Percentiles rank a stretch among this genome's conserved stretches.
Evolutionary conservation across 1,140 invertebrate species (phyloP).

Genomic region (Lepidurus couesii): DNA sequence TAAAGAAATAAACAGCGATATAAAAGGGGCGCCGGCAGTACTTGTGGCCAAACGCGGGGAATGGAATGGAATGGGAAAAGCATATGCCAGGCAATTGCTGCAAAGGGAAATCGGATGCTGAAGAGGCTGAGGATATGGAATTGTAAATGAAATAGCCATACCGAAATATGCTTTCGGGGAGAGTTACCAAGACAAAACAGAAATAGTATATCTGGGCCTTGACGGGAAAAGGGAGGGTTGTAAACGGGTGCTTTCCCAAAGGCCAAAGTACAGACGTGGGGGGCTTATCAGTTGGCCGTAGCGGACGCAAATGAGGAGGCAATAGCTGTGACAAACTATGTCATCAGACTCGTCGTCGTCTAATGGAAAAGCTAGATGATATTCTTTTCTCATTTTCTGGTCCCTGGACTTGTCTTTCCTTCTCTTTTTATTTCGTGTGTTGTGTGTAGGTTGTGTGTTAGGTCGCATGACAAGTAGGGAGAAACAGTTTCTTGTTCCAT

Average conservation of each 20-base stretch:
- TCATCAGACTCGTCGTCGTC: constrained; percentile 12
- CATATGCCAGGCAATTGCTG: constrained; percentile 18
- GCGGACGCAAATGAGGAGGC: constrained; percentile 16
- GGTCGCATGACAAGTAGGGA: constrained; percentile 4
- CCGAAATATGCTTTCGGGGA: neutral
- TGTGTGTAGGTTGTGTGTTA: neutral
- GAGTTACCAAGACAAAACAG: neutral
- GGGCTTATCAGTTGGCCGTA: constrained; percentile 13
- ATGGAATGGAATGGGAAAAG: neutral
- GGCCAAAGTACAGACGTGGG: neutral
- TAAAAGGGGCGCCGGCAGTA: neutral
- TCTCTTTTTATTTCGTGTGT: neutral
- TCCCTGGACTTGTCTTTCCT: no score
- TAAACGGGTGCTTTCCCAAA: constrained; percentile 6
- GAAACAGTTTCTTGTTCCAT: neutral
- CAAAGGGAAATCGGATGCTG: neutral
- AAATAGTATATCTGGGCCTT: neutral
- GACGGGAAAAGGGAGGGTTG: neutral
- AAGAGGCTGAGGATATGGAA: constrained; percentile 13
- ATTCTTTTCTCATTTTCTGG: neutral
- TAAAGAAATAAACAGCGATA: neutral
- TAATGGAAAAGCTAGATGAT: constrained; percentile 16
- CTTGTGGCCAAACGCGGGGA: neutral
- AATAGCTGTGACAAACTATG: constrained; percentile 15
- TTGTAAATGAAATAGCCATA: constrained; percentile 4